Evolutionary conservation across 2,888 invertebrate species (phyloP).

Genomic region (Alitta virens): DNA sequence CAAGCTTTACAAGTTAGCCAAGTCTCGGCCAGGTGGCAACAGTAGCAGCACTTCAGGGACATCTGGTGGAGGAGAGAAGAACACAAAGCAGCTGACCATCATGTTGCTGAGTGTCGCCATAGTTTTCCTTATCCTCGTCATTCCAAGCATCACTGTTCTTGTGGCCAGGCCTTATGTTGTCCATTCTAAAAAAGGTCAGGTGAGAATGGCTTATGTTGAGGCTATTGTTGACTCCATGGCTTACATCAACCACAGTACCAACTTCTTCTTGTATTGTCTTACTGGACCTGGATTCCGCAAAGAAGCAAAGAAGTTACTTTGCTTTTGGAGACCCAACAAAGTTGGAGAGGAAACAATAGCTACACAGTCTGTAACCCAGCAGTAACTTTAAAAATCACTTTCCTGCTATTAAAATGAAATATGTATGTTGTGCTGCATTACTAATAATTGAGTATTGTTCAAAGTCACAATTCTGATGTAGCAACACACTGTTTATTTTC

Average conservation of each 20-base stretch:
- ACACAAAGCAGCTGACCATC: constrained; percentile 9
- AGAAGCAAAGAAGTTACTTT: constrained; percentile 1
- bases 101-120: constrained; percentile 12
- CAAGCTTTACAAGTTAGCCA: neutral
- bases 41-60: neutral
- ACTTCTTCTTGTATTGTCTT: constrained; percentile 19
- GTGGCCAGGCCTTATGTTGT: constrained; percentile 7
- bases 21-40: neutral
- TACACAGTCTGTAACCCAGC: no score
- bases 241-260: constrained; percentile 13
- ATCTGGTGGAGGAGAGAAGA: neutral
- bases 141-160: constrained; percentile 9
- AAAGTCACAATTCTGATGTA: no score
- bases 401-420: no score
- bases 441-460: no score
- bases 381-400: no score
- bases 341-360: no score
- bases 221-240: constrained; percentile 14
- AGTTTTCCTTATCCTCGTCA: constrained; percentile 9
- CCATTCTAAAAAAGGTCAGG: neutral
- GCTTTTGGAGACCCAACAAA: neutral
- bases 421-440: no score
- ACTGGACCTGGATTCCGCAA: constrained; percentile 14
- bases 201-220: neutral
- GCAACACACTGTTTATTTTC: no score